Evolutionary conservation across 2,113 vertebrate species (phyloP), one percentile per base, ranked within the genome.

Genomic region (Cynopterus brachyotis): DNA sequence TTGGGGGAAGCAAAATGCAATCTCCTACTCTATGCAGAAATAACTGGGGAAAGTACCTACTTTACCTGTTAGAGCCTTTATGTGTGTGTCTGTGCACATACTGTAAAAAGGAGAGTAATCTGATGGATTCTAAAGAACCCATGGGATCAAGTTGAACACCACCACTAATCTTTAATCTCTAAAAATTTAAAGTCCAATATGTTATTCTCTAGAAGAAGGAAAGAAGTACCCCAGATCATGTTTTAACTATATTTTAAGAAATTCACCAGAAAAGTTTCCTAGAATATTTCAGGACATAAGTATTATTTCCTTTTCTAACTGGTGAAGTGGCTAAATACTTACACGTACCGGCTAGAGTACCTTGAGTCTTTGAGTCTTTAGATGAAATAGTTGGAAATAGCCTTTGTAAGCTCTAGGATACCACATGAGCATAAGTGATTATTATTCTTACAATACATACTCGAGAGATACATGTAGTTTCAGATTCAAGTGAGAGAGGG

Each of bases 31-130:
- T 88, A 3, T 67, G 81, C 35, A 95, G 81, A 96, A 96, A 92
- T 72, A 72, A 60, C 76, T 50, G 93, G 92, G 97, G 97, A 97
- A 97, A 97, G 88, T 60, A 92, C 96, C 95, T 89, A 15, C 37
- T 96, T 91, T 75, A 93, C 82, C 84, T 93, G 55, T 55, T 40
- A 67, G 75, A 30, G 55, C 50, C 69, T 88, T 91, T 60, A 45
- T 86, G 62, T 89, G 57, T n/a, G 42, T 82, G 19, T 92, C 45
- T 55, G 76, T 73, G 78, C 73, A 67, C 26, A 79, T 13, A 80
- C 12, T 85, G 37, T 24, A 72, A 78, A 89, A 30, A 80, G 42
- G 42, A 55, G 42, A 96, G 78, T 78, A 70, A 47, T 96, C 59
- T 92, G 72, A 83, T 79, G 28, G 79, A 53, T 70, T 97, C 88